A percentile compares a stretch with the other conserved stretches of the same genome.
Conservation (phyloP, 2,113 vertebrate genomes). For the Columbina picui region DNA sequence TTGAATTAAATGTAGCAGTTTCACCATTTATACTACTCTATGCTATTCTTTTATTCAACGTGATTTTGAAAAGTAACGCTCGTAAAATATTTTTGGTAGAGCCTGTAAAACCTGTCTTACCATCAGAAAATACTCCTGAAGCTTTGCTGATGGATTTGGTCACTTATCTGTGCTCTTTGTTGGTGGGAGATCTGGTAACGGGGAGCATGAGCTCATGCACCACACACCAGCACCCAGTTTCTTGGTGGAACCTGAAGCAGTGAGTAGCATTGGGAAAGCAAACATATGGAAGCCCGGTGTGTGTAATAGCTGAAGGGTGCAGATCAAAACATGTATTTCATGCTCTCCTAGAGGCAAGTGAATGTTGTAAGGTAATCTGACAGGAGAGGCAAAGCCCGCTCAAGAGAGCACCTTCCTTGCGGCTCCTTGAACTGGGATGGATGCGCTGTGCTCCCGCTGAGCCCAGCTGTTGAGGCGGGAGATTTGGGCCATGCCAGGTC, state of each 20-base stretch:
- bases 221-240: background rate
- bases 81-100: background rate
- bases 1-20: background rate
- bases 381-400: background rate
- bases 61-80: background rate
- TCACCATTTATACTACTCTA: background rate
- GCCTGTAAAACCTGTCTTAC: background rate
- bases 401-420: background rate
- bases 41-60: background rate
- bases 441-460: background rate
- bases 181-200: background rate
- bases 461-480: slow-evolving; percentile 56
- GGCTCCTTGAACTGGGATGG: background rate
- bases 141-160: background rate
- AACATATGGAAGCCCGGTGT: background rate
- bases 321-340: background rate
- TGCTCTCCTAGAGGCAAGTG: background rate
- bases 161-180: background rate
- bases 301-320: background rate
- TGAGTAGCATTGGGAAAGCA: background rate
- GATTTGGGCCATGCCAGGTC: background rate
- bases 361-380: background rate
- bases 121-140: background rate
- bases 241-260: background rate
- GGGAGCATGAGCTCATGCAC: background rate